Evolutionary conservation across 2,797 vertebrate species (phyloP), one percentile per base, ranked within the genome.

Genomic region (Pitangus sulphuratus): DNA sequence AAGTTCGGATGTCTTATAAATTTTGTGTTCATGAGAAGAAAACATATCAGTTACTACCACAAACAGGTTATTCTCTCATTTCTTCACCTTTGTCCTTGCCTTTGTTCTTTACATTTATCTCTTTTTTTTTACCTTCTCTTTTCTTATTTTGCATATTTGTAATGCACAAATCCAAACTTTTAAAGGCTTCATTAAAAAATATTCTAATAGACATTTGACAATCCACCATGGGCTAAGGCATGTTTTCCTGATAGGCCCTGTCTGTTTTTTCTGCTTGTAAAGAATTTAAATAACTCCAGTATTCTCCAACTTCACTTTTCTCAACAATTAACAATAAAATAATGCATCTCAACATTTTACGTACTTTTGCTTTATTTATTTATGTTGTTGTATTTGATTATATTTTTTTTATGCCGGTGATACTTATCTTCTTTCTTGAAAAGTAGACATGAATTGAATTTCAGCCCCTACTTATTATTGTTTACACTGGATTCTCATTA

Each of bases 161-260:
- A 78, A 47, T 19, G 8, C 8, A 68, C 8, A 60, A 42, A 33
- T 60, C 30, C 6, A 54, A 82, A 37, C 2, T 3, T 21, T 44
- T 61, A 39, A 76, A 50, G 5, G 5, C 3, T 62, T 89, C 24
- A 25, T 20, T n/a, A 4, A n/a, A 77, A 84, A 69, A 48, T 64
- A 39, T 40, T 54, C 7, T 42, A 11, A 20, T 6, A 53, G 13
- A 20, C 39, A 30, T 44, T 62, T 40, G 6, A 58, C 37, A 24
- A 39, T 5, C 31, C 10, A 6, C 13, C 15, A 39, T 19, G 8
- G 10, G 4, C 2, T 51, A 51, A 51, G 3, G 10, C 3, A n/a
- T 37, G 1, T 21, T 76, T 3, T 54, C 8, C 16, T 19, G 12
- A 79, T 44, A 7, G 51, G 26, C 6, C 1, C 10, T 39, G 2